Conservation (phyloP, 2,888 invertebrate species). For the Melipona beecheii region DNA sequence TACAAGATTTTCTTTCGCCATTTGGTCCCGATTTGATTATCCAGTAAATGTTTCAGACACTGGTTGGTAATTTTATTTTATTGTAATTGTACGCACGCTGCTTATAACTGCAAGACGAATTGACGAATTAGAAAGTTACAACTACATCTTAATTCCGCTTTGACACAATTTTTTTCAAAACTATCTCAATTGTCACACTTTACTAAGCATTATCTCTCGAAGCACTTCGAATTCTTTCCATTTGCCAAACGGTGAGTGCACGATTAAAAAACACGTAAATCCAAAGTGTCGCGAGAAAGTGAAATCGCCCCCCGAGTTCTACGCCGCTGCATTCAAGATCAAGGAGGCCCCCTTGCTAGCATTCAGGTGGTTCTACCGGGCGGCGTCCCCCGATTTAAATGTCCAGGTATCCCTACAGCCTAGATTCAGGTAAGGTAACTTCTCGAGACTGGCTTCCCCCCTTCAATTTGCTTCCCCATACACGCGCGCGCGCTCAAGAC, state of each 20-base stretch:
- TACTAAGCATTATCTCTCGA: too few species aligned
- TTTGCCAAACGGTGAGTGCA: neutral
- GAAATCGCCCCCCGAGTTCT: constrained; percentile 28
- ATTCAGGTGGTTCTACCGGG: constrained; percentile 81
- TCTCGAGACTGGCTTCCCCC: constrained; percentile 69
- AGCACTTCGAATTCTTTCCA: neutral
- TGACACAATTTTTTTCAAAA: too few species aligned
- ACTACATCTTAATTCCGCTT: too few species aligned
- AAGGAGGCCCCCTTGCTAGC: constrained; percentile 78
- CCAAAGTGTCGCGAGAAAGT: neutral
- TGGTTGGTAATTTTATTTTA: too few species aligned
- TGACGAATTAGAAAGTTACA: too few species aligned
- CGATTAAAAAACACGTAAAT: neutral
- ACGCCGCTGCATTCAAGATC: constrained; percentile 75
- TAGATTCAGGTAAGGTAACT: constrained; percentile 73
- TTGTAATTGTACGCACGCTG: too few species aligned
- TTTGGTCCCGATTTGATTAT: too few species aligned
- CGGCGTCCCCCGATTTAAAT: constrained; percentile 81
- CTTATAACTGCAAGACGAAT: too few species aligned
- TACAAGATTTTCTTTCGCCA: too few species aligned
- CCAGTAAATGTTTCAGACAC: too few species aligned
- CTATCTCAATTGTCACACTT: too few species aligned
- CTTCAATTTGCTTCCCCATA: constrained; percentile 21
- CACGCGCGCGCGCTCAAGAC: constrained; percentile 42
- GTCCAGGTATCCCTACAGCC: constrained; percentile 77